phyloP scores from a whole-genome alignment of 2,888 invertebrate species.

The Tetropium fuscum region DNA sequence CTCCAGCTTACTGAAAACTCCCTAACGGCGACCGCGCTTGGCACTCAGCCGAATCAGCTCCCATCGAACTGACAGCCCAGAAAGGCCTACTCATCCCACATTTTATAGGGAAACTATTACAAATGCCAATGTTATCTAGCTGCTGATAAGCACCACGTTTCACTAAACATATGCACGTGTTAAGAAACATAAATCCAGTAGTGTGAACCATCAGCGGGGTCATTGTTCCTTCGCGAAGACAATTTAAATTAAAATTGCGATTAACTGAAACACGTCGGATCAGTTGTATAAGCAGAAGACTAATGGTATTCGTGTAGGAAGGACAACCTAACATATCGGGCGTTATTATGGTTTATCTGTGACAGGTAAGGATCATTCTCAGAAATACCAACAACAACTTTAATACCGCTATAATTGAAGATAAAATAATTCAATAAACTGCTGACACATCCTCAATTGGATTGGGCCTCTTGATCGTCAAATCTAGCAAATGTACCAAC shows the following conservation, averaged over 20 bases:
- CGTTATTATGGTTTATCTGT: slow-evolving; percentile 25
- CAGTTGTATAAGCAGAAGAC: slow-evolving; percentile 13
- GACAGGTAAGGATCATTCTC: slow-evolving; percentile 11
- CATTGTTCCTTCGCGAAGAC: slow-evolving; percentile 19
- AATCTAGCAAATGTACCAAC: too few relatives aligned
- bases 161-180: slow-evolving; percentile 4
- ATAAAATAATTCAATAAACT: too few relatives aligned
- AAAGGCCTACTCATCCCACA: not conserved
- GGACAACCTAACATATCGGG: slow-evolving; percentile 21
- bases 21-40: not conserved
- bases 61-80: not conserved
- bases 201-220: slow-evolving; percentile 3
- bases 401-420: not conserved
- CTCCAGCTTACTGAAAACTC: not conserved
- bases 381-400: slow-evolving; percentile 1
- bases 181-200: slow-evolving; percentile 8
- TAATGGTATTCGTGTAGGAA: slow-evolving; percentile 27
- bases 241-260: slow-evolving; percentile 30
- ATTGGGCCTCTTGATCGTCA: too few relatives aligned
- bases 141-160: not conserved
- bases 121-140: not conserved
- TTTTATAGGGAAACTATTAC: slow-evolving; percentile 1
- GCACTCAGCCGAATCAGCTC: slow-evolving; percentile 14
- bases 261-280: slow-evolving; percentile 20
- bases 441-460: too few relatives aligned